Base-by-base conservation (phyloP, 2,113 vertebrate genomes). In the Hippocampus guttulatus region DNA sequence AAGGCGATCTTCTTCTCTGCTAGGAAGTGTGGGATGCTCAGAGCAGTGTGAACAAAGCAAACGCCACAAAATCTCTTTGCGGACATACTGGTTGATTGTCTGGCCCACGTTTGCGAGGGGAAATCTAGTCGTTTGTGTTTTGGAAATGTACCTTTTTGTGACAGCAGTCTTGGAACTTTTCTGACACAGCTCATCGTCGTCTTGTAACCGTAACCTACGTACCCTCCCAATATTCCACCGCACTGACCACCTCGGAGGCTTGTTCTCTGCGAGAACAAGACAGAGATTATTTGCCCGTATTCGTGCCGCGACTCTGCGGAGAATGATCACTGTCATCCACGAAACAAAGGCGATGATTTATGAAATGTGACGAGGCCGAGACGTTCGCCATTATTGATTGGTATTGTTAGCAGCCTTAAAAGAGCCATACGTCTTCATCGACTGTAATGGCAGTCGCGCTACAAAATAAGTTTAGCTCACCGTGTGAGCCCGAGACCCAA, bases 351-450 rank as follows among this genome's bases (percentile, higher is more conserved):
- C 77, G 84, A 79, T 92, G 91, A 92, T 92, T 88, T 93, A 93
- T 93, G 89, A 91, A 93, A 91, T 92, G 87, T 91, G 90, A 92
- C 91, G 86, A 87, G 89, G 84, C 79, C 75, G 81, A 85, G 90
- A 92, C 91, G 85, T 88, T 92, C 89, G 91, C 91, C 89, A 89
- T 92, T 93, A 93, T 93, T 93, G 92, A 93, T 93, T 90, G 92
- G 89, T 90, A 91, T 92, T 92, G 91, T 93, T 93, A 93, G 91
- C 87, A 75, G 89, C 87, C 87, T 92, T 93, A 91, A 92, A 93
- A 88, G 88, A 88, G 85, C 88, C 80, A 91, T 92, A 92, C 82
- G 87, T 93, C 92, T 92, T 92, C 89, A 93, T 93, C 90, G 90
- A 67, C 80, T 68, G 79, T 81, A 74, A 75, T 91, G 90, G 91